Conservation (phyloP, 2,113 vertebrate species). For the Cichladusa arquata region DNA sequence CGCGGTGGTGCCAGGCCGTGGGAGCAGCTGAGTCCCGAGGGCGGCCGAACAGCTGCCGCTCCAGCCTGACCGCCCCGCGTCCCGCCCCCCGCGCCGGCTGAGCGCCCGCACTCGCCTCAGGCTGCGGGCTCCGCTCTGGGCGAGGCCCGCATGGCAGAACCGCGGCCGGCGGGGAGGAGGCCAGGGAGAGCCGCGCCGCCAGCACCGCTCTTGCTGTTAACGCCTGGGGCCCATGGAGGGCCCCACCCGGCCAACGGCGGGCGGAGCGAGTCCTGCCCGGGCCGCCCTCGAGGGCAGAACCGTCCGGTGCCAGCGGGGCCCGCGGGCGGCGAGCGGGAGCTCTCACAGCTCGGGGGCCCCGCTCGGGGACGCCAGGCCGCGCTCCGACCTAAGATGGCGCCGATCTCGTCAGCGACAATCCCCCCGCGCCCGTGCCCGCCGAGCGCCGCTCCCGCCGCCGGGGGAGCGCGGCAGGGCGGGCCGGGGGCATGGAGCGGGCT, state of each 20-base stretch:
- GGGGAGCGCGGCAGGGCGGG: background rate
- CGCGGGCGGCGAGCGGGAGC: background rate
- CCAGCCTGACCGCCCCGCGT: background rate
- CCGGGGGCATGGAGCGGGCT: background rate
- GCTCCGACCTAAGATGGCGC: constrained; percentile 55
- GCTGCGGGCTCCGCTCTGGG: background rate
- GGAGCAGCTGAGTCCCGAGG: background rate
- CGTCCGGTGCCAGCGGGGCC: background rate
- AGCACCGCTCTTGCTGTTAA: background rate
- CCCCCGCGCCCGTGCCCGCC: background rate
- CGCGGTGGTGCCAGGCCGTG: background rate
- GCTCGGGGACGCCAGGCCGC: background rate
- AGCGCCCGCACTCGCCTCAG: background rate
- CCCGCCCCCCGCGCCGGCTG: background rate
- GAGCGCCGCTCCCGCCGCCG: background rate
- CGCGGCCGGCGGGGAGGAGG: background rate
- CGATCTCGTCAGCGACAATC: constrained; percentile 8
- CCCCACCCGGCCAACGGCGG: background rate
- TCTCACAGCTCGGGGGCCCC: background rate
- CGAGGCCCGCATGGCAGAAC: background rate
- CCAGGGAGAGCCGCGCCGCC: background rate
- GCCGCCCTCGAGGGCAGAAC: background rate
- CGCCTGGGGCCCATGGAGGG: background rate
- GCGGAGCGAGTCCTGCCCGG: background rate
- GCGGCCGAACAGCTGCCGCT: background rate